Evolutionary conservation across 2,113 vertebrate species (phyloP), one percentile per base, ranked within the genome.

Genomic region (Mionectes macconnelli): DNA sequence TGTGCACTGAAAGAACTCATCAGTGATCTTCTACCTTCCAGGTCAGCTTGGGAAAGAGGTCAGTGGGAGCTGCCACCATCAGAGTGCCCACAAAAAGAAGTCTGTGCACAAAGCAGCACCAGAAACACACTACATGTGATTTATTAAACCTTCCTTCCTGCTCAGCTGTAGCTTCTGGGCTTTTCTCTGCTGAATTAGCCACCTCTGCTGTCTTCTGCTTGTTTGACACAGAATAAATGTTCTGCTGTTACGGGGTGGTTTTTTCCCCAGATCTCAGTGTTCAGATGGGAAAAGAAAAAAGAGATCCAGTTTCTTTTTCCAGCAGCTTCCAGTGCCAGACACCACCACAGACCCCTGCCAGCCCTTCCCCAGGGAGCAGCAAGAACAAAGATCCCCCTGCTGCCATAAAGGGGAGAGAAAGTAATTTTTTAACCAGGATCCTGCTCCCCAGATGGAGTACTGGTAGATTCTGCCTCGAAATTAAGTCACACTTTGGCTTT

Each of bases 381-480:
- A 35, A 6, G 21, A 18, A 30, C 6, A 14, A 57, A 52, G 23
- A 35, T 4, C 39, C 30, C 28, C 9, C 28, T 13, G 39, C 2
- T 18, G 20, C 21, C 70, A 3, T 3, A 40, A 40, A 19, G 12
- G n/a, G n/a, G 16, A 62, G 14, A 68, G 14, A 56, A 60, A 42
- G 15, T 4, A 0, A 1, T 7, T 64, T 53, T 53, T 55, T 10
- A 6, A 57, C 42, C 30, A 44, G 45, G 28, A 37, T 23, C 15
- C 63, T 9, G 2, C 44, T 75, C 44, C 27, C 33, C 23, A 30
- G 17, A 31, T 0, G 0, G 1, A 59, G 33, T 42, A 21, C 19
- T 42, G 24, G 31, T 3, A 27, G 37, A 11, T 76, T 55, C 62
- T 75, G 24, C 39, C 56, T 87, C 6, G 0, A 84, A 94, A 78